Percentiles rank a stretch among this genome's conserved stretches.
Conservation (phyloP, 2,113 vertebrate genomes). For the Glaucidium brasilianum region DNA sequence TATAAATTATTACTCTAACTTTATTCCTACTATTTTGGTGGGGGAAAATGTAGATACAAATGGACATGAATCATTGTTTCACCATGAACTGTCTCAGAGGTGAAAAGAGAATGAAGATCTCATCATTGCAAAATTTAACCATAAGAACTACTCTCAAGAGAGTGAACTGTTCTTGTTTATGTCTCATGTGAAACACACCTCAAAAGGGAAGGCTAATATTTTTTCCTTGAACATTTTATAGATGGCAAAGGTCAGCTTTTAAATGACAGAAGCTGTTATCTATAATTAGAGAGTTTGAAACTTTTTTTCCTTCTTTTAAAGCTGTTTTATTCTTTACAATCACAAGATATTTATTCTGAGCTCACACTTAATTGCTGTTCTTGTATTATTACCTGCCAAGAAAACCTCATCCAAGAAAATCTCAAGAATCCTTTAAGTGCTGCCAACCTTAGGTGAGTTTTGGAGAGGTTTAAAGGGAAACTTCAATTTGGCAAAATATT, state of each 20-base stretch:
- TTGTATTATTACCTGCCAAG: neutral
- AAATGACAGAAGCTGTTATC: neutral
- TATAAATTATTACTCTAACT: neutral
- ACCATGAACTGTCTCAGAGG: neutral
- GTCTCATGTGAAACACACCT: neutral
- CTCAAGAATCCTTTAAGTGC: neutral
- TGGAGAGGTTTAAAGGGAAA: neutral
- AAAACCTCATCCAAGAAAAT: neutral
- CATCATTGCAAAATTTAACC: neutral
- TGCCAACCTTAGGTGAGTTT: constrained; percentile 13
- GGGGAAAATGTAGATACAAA: neutral
- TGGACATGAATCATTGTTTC: neutral
- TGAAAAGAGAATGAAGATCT: neutral
- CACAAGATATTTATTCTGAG: neutral
- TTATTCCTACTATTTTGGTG: neutral
- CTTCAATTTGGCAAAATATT: neutral
- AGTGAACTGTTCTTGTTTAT: neutral
- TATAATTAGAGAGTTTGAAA: neutral
- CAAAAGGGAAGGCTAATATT: neutral
- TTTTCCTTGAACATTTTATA: neutral
- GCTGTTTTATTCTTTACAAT: neutral
- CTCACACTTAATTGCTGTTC: neutral
- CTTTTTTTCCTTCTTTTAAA: neutral
- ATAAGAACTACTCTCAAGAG: neutral
- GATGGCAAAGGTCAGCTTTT: neutral